Evolutionary conservation across 2,888 invertebrate species (phyloP), one percentile per base, ranked within the genome.

Genomic region (Eurytoma californica): DNA sequence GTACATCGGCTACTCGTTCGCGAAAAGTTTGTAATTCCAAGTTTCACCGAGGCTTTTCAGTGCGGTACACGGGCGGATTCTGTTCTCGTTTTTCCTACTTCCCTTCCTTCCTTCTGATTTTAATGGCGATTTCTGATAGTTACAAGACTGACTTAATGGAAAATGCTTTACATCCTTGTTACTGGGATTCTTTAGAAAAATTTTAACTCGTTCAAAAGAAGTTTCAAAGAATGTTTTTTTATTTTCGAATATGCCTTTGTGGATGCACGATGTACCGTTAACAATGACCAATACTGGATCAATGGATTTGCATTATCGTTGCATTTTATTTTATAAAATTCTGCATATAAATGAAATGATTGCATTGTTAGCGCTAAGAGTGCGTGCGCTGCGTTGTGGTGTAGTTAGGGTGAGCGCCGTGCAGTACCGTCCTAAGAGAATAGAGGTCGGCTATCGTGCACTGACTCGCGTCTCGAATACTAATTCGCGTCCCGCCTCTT

Each of bases 11-110:
- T 57, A 69, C 69, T 70, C 53, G 39, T 72, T 67, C 65, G 55
- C 47, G 51, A 18, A 69, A 79, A 79, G 69, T 79, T 74, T 74
- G 65, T 74, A 73, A 74, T 79, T 69, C 49, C 73, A 79, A 72
- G 70, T 67, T 72, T 72, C 67, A 14, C 20, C 12, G 16, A 61
- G 63, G 66, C 30, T 74, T 74, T 74, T 65, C 57, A 61, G 14
- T 69, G 63, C n/a, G 16, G 49, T 66, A 24, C 49, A 58, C 47
- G 49, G 18, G 39, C 61, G 72, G 18, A 74, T 74, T 66, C 73
- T 74, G 57, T 55, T 28, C 20, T 58, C 24, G 24, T 58, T 51
- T 72, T 58, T 24, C 39, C 2, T 55, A 30, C 55, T 55, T 30
- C 30, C 18, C 55, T 49, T 67, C 55, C 39, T 30, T 18, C 18